Evolutionary conservation across 23 tunicate species (phyloP), one percentile per base, ranked within the genome.

Genomic region (Diplosoma virens): DNA sequence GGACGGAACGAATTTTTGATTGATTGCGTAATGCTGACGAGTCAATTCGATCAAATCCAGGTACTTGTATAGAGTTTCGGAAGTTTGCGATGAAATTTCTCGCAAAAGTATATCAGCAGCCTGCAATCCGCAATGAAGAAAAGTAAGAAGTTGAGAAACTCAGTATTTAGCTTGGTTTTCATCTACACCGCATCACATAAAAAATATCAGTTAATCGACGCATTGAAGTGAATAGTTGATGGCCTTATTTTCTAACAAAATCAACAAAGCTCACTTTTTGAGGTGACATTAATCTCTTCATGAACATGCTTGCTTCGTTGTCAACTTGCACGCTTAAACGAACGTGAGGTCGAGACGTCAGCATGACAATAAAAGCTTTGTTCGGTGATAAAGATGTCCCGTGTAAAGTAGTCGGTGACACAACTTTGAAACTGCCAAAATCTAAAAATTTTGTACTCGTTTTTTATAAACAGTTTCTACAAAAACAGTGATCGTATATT

Each of bases 251-350:
- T n/a, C n/a, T n/a, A n/a, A n/a, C n/a, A n/a, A n/a, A n/a, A n/a
- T n/a, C 63, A 55, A 4, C 4, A 11, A 14, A 20, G 21, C 20
- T 20, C 45, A 78, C 83, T 74, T 78, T 32, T 21, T 47, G 28
- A 0, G 73, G 73, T 5, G 58, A 3, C 21, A 78, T 45, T 2
- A 78, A 46, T 1, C 83, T 37, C 41, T 47, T 65, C 74, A 78
- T 46, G 46, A 32, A 35, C 23, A 78, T 0, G n/a, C 56, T 25
- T 3, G 83, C 83, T 65, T 46, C 65, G 30, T 78, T 78, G 20
- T 78, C 83, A 47, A 78, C 71, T 65, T 78, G 83, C 7, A 78
- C 46, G 46, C 83, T 78, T 58, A 65, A 23, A 6, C 74, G 1
- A 0, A 78, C 74, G 27, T 78, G 65, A 1, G 83, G 83, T 17